Percentiles rank a stretch among this genome's conserved stretches.
Conservation (phyloP, 2,888 invertebrate species). For the Drosophila neotestacea region DNA sequence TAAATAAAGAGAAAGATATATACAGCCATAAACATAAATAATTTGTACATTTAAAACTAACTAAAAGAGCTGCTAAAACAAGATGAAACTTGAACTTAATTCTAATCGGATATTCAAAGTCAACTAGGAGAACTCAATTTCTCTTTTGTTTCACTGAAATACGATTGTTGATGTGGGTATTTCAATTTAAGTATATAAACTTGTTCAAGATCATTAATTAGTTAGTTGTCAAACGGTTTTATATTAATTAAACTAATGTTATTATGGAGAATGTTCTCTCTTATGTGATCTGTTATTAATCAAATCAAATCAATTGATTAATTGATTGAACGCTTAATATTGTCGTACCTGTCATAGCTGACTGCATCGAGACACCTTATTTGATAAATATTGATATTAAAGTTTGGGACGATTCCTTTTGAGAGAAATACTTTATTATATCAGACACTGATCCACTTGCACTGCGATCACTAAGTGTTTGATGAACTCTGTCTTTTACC, state of each 20-base stretch:
- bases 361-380: neutral
- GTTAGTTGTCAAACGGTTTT: neutral
- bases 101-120: neutral
- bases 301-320: too few species aligned
- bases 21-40: neutral
- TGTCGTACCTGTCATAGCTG: slow-evolving; percentile 3
- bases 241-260: neutral
- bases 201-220: too few species aligned
- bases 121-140: neutral
- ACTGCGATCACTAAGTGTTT: neutral
- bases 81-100: too few species aligned
- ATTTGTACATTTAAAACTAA: neutral
- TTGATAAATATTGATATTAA: neutral
- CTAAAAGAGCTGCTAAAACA: neutral
- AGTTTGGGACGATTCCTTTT: neutral
- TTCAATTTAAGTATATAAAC: neutral
- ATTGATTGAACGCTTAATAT: neutral
- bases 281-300: too few species aligned
- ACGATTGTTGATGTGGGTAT: neutral
- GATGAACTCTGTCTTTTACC: neutral
- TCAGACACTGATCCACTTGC: neutral
- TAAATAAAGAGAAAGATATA: neutral
- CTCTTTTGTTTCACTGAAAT: neutral
- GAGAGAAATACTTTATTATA: neutral
- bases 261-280: neutral